Evolutionary conservation across 1,140 invertebrate species (phyloP).

Genomic region (Drosophila bifasciata): DNA sequence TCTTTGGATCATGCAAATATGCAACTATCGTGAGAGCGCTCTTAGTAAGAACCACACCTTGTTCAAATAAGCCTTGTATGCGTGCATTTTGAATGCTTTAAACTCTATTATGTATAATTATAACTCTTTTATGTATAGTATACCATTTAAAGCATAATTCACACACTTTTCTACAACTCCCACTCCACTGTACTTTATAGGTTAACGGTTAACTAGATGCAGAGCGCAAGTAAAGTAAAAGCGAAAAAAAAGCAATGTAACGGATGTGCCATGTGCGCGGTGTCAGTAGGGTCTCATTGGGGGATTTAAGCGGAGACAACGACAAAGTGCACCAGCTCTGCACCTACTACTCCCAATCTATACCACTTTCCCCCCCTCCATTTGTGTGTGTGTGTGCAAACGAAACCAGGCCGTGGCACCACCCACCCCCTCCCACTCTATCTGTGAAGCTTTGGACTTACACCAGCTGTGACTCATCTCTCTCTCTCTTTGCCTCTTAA

Average conservation of each 20-base stretch:
- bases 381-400: conserved; percentile 11
- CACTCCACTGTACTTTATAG: neutral
- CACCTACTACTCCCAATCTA: conserved; percentile 1
- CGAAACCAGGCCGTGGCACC: conserved; percentile 16
- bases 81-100: too few relatives aligned
- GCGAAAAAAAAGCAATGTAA: conserved; percentile 4
- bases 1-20: too few relatives aligned
- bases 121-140: too few relatives aligned
- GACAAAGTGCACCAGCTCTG: conserved; percentile 45
- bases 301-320: conserved; percentile 41
- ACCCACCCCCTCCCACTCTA: neutral
- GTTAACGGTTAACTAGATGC: conserved; percentile 19
- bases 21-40: too few relatives aligned
- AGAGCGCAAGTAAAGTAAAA: conserved; percentile 6
- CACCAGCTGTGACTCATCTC: conserved; percentile 9
- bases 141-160: too few relatives aligned
- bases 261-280: conserved; percentile 26
- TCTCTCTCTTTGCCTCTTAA: neutral
- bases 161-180: neutral
- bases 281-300: conserved; percentile 24
- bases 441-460: conserved; percentile 17
- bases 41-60: too few relatives aligned
- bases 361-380: neutral
- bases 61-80: too few relatives aligned
- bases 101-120: too few relatives aligned